A percentile compares a stretch with the other conserved stretches of the same genome.
Conservation (phyloP, 2,888 invertebrate genomes). For the Chironomus tentans region DNA sequence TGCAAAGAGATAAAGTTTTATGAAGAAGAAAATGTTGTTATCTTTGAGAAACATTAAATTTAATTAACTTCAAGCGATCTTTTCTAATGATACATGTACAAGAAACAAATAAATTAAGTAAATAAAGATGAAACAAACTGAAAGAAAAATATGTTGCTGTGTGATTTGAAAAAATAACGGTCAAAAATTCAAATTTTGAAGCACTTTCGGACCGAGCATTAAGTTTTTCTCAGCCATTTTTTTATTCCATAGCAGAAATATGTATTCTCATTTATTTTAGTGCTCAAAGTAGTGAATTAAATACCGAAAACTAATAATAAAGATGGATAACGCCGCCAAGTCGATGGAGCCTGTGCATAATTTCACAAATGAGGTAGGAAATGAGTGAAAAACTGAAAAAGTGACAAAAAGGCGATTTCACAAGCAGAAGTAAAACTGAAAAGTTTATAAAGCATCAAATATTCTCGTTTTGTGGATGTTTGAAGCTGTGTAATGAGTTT, state of each 20-base stretch:
- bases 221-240: constrained; percentile 1
- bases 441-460: too few species aligned
- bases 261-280: not conserved
- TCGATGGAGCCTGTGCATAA: constrained; percentile 23
- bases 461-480: too few species aligned
- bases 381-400: too few species aligned
- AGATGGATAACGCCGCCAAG: constrained; percentile 4
- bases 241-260: not conserved
- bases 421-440: too few species aligned
- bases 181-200: not conserved
- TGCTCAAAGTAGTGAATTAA: constrained; percentile 15
- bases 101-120: too few species aligned
- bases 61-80: not conserved
- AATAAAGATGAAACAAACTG: too few species aligned
- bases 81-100: too few species aligned
- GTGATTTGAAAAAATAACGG: not conserved
- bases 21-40: too few species aligned
- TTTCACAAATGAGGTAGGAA: constrained; percentile 12
- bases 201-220: not conserved
- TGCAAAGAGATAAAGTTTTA: too few species aligned
- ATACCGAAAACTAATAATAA: not conserved
- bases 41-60: too few species aligned
- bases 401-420: not conserved
- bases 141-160: too few species aligned
- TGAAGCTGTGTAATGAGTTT: too few species aligned